Percentiles rank a stretch among this genome's conserved stretches.
phyloP scores from a whole-genome alignment of 2,888 invertebrate genomes.

The Thera britannica region DNA sequence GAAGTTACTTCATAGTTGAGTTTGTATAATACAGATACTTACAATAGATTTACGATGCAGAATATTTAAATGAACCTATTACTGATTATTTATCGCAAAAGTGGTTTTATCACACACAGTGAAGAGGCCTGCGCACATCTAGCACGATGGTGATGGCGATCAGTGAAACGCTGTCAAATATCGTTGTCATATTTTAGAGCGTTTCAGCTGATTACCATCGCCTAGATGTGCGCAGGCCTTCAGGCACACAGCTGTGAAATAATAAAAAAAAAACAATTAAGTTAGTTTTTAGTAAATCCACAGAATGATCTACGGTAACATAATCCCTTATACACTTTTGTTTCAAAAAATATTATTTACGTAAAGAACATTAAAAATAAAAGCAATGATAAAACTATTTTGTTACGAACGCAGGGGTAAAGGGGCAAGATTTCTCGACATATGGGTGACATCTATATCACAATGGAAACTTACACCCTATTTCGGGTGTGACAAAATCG shows the following conservation, averaged over 20 bases:
- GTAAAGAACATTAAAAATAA: not conserved
- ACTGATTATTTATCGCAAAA: not conserved
- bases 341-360: not conserved
- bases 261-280: too few relatives aligned
- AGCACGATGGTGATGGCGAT: too few relatives aligned
- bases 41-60: not conserved
- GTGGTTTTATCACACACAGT: too few relatives aligned
- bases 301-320: too few relatives aligned
- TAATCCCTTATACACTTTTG: too few relatives aligned
- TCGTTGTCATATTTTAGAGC: too few relatives aligned
- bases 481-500: constrained; percentile 81
- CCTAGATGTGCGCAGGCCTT: too few relatives aligned
- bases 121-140: too few relatives aligned
- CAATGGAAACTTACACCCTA: constrained; percentile 81
- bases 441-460: constrained; percentile 79
- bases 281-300: too few relatives aligned
- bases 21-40: not conserved
- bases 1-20: not conserved
- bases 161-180: too few relatives aligned
- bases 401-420: constrained; percentile 35
- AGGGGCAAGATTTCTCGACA: constrained; percentile 63
- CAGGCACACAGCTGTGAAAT: too few relatives aligned
- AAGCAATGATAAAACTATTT: not conserved
- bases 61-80: not conserved
- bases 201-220: too few relatives aligned